phyloP scores from a whole-genome alignment of 2,888 invertebrate species.

The Empis stercorea region DNA sequence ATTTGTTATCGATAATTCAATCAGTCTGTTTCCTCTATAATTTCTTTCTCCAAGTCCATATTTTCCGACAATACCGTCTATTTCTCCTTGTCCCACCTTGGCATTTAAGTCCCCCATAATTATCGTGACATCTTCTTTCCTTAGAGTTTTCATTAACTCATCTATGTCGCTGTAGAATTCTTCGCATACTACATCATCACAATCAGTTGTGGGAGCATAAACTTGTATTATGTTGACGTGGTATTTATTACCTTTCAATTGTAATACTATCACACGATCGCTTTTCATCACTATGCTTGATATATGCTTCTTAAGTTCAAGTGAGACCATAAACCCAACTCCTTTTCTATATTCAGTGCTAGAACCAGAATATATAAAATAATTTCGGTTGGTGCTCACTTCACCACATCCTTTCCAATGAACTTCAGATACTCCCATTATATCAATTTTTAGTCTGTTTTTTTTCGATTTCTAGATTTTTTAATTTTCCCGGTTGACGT shows the following conservation, averaged over 20 bases:
- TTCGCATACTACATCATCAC: background rate
- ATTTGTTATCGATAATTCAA: background rate
- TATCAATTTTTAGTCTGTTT: background rate
- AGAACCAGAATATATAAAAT: background rate
- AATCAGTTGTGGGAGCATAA: background rate
- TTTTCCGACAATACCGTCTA: background rate
- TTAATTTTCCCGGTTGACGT: background rate
- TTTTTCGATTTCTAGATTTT: background rate
- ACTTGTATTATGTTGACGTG: background rate
- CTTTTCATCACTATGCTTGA: background rate
- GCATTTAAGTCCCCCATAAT: background rate
- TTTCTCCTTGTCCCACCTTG: background rate
- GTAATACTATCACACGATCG: background rate
- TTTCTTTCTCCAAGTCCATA: background rate
- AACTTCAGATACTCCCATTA: background rate
- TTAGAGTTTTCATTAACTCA: background rate
- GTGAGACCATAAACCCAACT: background rate
- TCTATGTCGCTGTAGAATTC: background rate
- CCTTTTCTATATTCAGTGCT: background rate
- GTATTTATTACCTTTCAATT: background rate
- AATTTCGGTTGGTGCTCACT: background rate
- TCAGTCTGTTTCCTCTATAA: background rate
- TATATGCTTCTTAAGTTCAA: background rate
- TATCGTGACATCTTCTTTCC: background rate
- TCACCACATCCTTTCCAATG: background rate